Percentiles rank a stretch among this genome's conserved stretches.
phyloP scores from a whole-genome alignment of 2,797 vertebrate genomes.

The Rhincodon typus region DNA sequence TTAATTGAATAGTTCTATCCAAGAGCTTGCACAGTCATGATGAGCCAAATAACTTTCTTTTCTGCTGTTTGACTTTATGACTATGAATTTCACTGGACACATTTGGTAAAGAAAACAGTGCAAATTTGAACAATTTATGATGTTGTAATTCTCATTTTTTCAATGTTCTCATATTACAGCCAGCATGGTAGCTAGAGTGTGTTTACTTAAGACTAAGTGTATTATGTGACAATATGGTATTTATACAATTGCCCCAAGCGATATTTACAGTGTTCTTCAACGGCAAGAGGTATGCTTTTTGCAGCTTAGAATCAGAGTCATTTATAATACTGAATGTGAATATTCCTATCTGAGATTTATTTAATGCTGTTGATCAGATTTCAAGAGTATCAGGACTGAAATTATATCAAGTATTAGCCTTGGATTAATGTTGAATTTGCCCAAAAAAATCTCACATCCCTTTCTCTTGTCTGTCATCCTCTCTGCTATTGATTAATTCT shows the following conservation, averaged over 20 bases:
- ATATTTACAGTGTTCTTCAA: not conserved
- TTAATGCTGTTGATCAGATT: not conserved
- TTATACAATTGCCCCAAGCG: not conserved
- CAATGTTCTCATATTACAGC: too few species aligned
- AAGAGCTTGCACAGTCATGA: not conserved
- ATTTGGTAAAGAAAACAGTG: not conserved
- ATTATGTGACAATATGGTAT: not conserved
- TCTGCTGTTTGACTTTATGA: not conserved
- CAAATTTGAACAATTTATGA: not conserved
- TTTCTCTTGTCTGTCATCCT: not conserved
- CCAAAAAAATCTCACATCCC: not conserved
- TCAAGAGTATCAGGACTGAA: not conserved
- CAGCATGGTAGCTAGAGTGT: not conserved
- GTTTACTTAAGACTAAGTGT: not conserved
- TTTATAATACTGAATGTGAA: not conserved
- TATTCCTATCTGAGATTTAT: not conserved
- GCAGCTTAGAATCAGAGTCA: not conserved
- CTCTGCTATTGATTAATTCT: conserved; percentile 34
- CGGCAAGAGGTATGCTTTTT: not conserved
- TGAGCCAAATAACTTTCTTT: not conserved
- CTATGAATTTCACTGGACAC: not conserved
- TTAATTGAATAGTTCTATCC: not conserved
- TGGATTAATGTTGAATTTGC: not conserved
- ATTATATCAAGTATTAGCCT: not conserved
- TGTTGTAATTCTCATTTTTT: not conserved